phyloP scores from a whole-genome alignment of 2,113 vertebrate genomes.

The Upupa epops region DNA sequence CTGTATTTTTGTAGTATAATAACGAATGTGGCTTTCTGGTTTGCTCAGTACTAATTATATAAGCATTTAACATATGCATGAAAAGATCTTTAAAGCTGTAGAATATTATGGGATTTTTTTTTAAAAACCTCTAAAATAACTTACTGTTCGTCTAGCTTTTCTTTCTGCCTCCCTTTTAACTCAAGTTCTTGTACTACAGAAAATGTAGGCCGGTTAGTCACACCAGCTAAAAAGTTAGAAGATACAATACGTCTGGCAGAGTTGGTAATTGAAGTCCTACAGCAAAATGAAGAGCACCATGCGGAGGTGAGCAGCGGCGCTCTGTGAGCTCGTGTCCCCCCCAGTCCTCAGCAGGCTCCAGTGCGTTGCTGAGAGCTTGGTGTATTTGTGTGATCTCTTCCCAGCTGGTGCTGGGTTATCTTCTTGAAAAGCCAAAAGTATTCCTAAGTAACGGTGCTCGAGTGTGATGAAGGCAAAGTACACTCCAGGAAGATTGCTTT shows the following conservation, averaged over 20 bases:
- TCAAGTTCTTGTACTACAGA: conserved; percentile 91
- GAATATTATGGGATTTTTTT: conserved; percentile 54
- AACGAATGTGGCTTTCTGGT: conserved; percentile 77
- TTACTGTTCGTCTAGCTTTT: conserved; percentile 61
- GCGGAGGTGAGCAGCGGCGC: conserved; percentile 87
- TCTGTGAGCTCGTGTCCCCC: background rate
- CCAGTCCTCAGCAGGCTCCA: background rate
- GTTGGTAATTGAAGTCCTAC: conserved; percentile 97
- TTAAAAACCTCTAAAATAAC: conserved; percentile 65
- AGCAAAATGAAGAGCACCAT: conserved; percentile 98
- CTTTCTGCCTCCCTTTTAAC: conserved; percentile 76
- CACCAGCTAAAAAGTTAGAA: conserved; percentile 98
- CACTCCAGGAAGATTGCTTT: background rate
- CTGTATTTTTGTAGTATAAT: conserved; percentile 75
- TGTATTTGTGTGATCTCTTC: background rate
- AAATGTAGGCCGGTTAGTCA: conserved; percentile 97
- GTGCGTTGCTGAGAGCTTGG: background rate
- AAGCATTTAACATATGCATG: conserved; percentile 82
- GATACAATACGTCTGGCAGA: conserved; percentile 96
- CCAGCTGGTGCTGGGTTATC: background rate
- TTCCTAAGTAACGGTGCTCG: background rate
- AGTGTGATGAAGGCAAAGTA: background rate
- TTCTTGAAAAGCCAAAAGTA: background rate
- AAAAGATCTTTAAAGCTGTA: conserved; percentile 63
- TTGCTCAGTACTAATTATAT: conserved; percentile 80